phyloP scores from a whole-genome alignment of 2,888 invertebrate species.

The Caenorhabditis zanzibari region DNA sequence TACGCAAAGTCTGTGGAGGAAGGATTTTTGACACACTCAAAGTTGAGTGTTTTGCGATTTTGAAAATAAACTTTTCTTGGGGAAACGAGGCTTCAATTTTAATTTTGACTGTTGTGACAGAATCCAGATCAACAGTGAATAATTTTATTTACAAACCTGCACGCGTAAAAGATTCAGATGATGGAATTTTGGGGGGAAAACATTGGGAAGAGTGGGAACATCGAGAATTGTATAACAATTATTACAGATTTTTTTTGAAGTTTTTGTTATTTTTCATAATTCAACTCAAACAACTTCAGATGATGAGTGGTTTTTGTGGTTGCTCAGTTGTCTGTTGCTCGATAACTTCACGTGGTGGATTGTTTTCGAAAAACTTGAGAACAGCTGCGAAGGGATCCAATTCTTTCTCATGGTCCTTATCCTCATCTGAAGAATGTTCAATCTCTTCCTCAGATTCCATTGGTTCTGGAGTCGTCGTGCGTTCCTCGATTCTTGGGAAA shows the following conservation, averaged over 20 bases:
- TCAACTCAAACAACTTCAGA: conserved; percentile 15
- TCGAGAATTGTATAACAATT: conserved; percentile 58
- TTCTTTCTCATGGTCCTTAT: conserved; percentile 62
- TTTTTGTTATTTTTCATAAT: background rate
- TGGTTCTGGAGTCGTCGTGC: conserved; percentile 69
- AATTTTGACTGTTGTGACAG: too few relatives aligned
- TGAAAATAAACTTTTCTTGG: too few relatives aligned
- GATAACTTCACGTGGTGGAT: conserved; percentile 36
- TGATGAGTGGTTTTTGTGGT: conserved; percentile 38
- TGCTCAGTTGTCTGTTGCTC: conserved; percentile 27
- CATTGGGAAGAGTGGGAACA: conserved; percentile 2
- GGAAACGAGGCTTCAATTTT: too few relatives aligned
- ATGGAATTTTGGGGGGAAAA: conserved; percentile 30
- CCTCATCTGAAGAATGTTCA: conserved; percentile 37
- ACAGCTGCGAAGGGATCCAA: conserved; percentile 70
- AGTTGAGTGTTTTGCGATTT: conserved; percentile 22
- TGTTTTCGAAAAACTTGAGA: conserved; percentile 65
- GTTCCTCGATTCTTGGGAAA: conserved; percentile 70
- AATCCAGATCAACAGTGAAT: conserved; percentile 45
- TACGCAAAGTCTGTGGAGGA: conserved; percentile 37
- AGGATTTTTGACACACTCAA: conserved; percentile 3
- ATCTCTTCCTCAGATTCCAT: conserved; percentile 45
- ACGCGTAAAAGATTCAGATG: conserved; percentile 57
- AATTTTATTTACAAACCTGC: conserved; percentile 69
- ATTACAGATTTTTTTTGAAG: conserved; percentile 31